Base-by-base conservation (phyloP, 2,797 vertebrate genomes). In the Denticeps clupeoides region DNA sequence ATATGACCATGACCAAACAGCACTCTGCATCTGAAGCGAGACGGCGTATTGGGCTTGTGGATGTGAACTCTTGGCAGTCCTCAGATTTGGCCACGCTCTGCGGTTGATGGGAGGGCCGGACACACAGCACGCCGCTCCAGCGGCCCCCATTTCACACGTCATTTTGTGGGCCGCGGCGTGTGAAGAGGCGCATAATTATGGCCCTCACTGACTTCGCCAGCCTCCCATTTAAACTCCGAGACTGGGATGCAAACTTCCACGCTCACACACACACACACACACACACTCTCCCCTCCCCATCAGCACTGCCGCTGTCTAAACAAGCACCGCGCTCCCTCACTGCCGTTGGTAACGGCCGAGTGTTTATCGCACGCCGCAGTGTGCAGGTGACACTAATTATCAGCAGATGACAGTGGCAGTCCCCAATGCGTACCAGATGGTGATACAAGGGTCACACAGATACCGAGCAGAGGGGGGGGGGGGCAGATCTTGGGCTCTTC, bases 361-460 rank as follows among this genome's bases (percentile, higher is more conserved):
- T 85, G 79, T 79, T 72, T 82, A 82, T 68, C 59, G 68, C 69
- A 65, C 62, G 49, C 71, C 68, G 79, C 75, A 66, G 68, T 49
- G 68, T 78, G 84, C 89, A 91, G 89, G 88, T 92, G 89, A 89
- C 86, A 87, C 82, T 89, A 86, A 87, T 90, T 84, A 89, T 79
- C 72, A 83, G 83, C 85, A 87, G 85, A 87, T 85, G 88, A 89
- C 84, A 85, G 84, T 76, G 78, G 79, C 72, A 74, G 82, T 85
- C 70, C 61, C 64, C 81, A 80, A 72, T 77, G 67, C 70, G 78
- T 74, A 83, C 82, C 89, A 91, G 87, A 90, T 87, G 89, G 89
- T 57, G 67, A 82, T 62, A 72, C 74, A 74, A 82, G 87, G 86
- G 84, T 85, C 87, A 84, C 50, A 59, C 59, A 45, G 55, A 63